Conservation (phyloP, 2,888 invertebrate genomes). For the Synergus itoensis region DNA sequence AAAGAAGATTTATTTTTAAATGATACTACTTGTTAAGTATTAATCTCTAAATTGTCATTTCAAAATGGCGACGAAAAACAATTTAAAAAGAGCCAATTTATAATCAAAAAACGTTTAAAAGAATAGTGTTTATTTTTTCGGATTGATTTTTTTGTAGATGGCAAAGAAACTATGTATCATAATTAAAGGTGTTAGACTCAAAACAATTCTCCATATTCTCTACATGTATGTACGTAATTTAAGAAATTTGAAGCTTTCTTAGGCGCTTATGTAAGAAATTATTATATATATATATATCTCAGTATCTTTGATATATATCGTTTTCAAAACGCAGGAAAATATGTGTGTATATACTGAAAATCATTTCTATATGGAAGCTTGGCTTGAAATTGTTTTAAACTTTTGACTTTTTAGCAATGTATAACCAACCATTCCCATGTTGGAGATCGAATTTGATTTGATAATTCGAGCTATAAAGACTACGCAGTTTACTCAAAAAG, state of each 20-base stretch:
- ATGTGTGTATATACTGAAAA: conserved; percentile 11
- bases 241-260: neutral
- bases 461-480: neutral
- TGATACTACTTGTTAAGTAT: neutral
- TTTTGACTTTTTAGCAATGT: neutral
- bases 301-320: neutral
- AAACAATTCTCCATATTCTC: conserved; percentile 13
- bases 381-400: neutral
- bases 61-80: neutral
- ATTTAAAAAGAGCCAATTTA: neutral
- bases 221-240: conserved; percentile 36
- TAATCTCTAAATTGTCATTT: neutral
- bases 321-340: neutral
- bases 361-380: conserved; percentile 5
- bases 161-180: neutral
- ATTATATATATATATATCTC: neutral
- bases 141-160: neutral
- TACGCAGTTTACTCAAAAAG: neutral
- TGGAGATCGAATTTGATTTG: neutral
- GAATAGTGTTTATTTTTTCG: neutral
- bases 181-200: neutral
- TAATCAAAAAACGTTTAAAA: neutral
- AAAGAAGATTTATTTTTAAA: neutral
- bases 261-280: neutral
- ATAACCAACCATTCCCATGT: neutral